Evolutionary conservation across 2,888 invertebrate species (phyloP).

Genomic region (Corythucha ciliata): DNA sequence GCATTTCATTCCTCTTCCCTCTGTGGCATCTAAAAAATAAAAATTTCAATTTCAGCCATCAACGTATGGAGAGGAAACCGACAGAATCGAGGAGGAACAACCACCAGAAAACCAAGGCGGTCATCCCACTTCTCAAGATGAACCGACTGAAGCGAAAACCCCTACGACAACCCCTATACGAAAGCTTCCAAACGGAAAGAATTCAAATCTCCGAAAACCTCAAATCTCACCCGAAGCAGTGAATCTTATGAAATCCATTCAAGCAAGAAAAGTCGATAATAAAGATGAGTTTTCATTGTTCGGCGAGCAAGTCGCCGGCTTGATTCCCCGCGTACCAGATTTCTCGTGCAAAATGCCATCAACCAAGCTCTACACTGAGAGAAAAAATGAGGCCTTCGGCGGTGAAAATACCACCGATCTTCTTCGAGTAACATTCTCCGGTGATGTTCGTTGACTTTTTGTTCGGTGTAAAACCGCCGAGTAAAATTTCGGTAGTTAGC

Average conservation of each 20-base stretch:
- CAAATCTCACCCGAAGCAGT: neutral
- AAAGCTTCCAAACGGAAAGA: slow-evolving; percentile 4
- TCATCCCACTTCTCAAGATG: too few relatives aligned
- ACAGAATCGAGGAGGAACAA: slow-evolving; percentile 5
- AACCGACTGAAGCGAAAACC: too few relatives aligned
- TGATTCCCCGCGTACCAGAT: slow-evolving; percentile 12
- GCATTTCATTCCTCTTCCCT: too few relatives aligned
- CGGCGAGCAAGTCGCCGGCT: slow-evolving; percentile 12
- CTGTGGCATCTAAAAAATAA: too few relatives aligned
- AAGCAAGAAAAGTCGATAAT: slow-evolving; percentile 12
- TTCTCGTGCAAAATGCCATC: slow-evolving; percentile 20
- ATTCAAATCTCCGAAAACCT: slow-evolving; percentile 16
- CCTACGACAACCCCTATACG: too few relatives aligned
- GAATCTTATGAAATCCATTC: slow-evolving; percentile 20
- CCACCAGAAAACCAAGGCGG: too few relatives aligned
- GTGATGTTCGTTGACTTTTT: too few relatives aligned
- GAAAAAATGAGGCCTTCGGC: too few relatives aligned
- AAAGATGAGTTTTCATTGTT: slow-evolving; percentile 4
- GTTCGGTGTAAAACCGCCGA: too few relatives aligned
- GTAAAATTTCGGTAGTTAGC: too few relatives aligned
- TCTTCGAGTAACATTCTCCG: too few relatives aligned
- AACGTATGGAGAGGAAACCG: neutral
- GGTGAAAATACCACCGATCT: too few relatives aligned
- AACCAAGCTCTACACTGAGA: slow-evolving; percentile 16
- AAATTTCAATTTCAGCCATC: slow-evolving; percentile 10